phyloP scores from a whole-genome alignment of 2,888 invertebrate genomes.

The Caenorhabditis sp. region DNA sequence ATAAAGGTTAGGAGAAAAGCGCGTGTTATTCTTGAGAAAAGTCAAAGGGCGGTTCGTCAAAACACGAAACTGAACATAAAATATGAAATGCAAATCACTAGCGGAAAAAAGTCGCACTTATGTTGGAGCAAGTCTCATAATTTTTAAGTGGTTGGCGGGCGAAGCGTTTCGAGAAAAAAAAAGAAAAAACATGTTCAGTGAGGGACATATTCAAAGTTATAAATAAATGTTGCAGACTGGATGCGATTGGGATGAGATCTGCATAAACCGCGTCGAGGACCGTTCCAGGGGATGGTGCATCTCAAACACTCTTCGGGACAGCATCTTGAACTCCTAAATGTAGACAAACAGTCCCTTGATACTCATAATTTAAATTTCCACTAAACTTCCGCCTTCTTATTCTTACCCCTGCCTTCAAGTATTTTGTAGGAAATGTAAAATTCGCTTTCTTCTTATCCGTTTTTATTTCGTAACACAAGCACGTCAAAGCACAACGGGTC shows the following conservation, averaged over 20 bases:
- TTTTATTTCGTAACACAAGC: too few species aligned
- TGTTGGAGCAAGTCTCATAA: constrained; percentile 25
- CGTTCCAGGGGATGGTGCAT: constrained; percentile 67
- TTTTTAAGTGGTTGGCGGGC: constrained; percentile 20
- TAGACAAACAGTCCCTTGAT: constrained; percentile 8
- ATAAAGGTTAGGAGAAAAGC: constrained; percentile 57
- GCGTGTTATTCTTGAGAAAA: not conserved
- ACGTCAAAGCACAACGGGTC: too few species aligned
- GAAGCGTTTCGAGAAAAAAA: not conserved
- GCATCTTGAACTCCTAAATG: constrained; percentile 62
- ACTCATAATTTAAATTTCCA: constrained; percentile 39
- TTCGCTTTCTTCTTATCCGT: too few species aligned
- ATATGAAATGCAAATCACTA: not conserved
- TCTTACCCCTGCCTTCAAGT: not conserved
- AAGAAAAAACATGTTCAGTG: constrained; percentile 33
- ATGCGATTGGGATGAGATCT: constrained; percentile 70
- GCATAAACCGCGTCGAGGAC: constrained; percentile 67
- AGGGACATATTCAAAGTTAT: constrained; percentile 25
- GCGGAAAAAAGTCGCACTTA: constrained; percentile 6
- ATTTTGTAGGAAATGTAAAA: not conserved
- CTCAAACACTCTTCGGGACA: constrained; percentile 66
- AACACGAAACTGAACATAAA: not conserved
- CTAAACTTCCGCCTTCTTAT: not conserved
- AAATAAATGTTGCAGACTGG: constrained; percentile 67
- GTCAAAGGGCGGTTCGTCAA: too few species aligned